phyloP scores from a whole-genome alignment of 2,888 invertebrate species.

The Hypercompe scribonia region DNA sequence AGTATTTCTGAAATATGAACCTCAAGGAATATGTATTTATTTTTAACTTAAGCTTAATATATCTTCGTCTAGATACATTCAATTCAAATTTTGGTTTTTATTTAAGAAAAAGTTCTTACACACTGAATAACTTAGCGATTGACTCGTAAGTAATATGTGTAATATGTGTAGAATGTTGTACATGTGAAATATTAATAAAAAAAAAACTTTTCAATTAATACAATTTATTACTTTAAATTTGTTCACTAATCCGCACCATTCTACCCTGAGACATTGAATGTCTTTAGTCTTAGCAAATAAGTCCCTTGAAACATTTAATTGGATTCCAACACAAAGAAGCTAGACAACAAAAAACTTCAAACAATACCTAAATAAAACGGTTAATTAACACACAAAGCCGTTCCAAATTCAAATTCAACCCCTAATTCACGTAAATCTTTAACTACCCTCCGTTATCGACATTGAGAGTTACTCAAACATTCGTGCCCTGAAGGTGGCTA shows the following conservation, averaged over 20 bases:
- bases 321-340: conserved; percentile 2
- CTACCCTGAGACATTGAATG: not conserved
- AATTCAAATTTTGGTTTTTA: too few species aligned
- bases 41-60: too few species aligned
- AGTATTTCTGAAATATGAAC: too few species aligned
- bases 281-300: not conserved
- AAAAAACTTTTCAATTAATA: too few species aligned
- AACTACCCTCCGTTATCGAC: conserved; percentile 45
- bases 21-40: too few species aligned
- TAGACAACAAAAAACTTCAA: conserved; percentile 13
- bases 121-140: too few species aligned
- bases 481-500: conserved; percentile 71
- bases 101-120: too few species aligned
- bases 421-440: conserved; percentile 56
- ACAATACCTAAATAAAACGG: conserved; percentile 40
- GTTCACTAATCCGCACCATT: not conserved
- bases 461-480: conserved; percentile 39
- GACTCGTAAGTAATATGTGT: too few species aligned
- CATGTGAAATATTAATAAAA: too few species aligned
- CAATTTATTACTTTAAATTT: not conserved
- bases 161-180: too few species aligned
- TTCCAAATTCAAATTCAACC: conserved; percentile 40
- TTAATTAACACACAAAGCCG: conserved; percentile 50
- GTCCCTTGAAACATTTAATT: conserved; percentile 2
- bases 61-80: too few species aligned